Conservation (phyloP, 2,888 invertebrate genomes). For the Cyclophora albipunctata region DNA sequence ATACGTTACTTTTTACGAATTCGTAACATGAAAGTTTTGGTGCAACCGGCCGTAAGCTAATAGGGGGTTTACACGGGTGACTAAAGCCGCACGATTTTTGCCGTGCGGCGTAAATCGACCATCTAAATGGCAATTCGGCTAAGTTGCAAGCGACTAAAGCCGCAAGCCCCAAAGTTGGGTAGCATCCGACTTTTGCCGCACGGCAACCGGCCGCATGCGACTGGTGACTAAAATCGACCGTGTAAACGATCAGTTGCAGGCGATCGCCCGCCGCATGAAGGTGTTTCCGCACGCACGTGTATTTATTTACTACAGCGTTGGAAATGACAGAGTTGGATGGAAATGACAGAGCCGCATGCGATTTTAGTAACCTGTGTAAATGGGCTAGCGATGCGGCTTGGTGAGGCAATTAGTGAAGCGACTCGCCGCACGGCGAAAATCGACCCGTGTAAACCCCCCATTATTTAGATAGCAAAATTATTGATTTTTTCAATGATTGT, state of each 20-base stretch:
- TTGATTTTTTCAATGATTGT: conserved; percentile 22
- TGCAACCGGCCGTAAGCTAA: too few relatives aligned
- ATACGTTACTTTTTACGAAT: too few relatives aligned
- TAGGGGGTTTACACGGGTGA: conserved; percentile 23
- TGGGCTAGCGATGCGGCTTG: conserved; percentile 31
- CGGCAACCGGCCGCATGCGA: conserved; percentile 31
- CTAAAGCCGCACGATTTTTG: conserved; percentile 26
- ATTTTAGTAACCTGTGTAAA: conserved; percentile 34
- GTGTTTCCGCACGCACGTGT: too few relatives aligned
- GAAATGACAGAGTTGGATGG: too few relatives aligned
- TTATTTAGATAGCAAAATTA: conserved; percentile 8
- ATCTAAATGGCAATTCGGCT: conserved; percentile 26
- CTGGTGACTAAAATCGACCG: conserved; percentile 12
- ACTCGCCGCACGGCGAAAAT: conserved; percentile 34
- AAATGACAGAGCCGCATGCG: conserved; percentile 35
- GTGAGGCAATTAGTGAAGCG: conserved; percentile 21
- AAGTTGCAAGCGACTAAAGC: conserved; percentile 31
- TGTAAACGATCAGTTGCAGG: conserved; percentile 18
- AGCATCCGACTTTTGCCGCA: conserved; percentile 32
- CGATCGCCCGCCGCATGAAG: conserved; percentile 16
- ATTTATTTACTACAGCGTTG: too few relatives aligned
- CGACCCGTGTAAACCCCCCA: conserved; percentile 25
- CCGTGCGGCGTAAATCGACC: conserved; percentile 22
- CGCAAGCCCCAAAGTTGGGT: conserved; percentile 34
- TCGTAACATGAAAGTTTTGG: too few relatives aligned